Evolutionary conservation across 1,140 invertebrate species (phyloP), one percentile per base, ranked within the genome.

Genomic region (Camponotus floridanus): DNA sequence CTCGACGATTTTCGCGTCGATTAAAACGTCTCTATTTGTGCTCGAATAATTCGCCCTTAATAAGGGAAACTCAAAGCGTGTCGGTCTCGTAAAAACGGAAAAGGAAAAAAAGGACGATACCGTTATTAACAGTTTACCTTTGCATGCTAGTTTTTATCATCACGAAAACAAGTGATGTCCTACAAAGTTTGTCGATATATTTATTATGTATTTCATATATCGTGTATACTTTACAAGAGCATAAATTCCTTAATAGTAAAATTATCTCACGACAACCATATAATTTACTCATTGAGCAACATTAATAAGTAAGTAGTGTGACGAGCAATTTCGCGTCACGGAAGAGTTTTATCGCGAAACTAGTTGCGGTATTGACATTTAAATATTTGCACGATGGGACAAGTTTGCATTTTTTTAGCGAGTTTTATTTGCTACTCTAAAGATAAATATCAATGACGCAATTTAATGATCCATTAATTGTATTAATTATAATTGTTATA

Each of bases 181-280:
- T 18, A 39, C 42, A 21, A 18, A 57, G 21, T 26, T 33, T 26
- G 65, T 76, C 57, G 3, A 13, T 85, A 51, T 71, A 85, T 85
- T 88, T 85, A 62, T 48, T 6, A 6, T 39, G 11, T 45, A 59
- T 89, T 61, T 86, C 85, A 79, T 57, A 18, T 55, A 31, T 42
- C 51, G n/a, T 59, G 42, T 21, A 26, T 26, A 76, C 55, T 78
- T 79, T 67, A 48, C 45, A 18, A 39, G 86, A 88, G 18, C 81
- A 55, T 88, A 79, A 80, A 86, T 76, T 62, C 36, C 36, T 42
- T n/a, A 26, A 11, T 33, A 7, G 51, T 85, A 88, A 88, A 88
- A 88, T 61, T 55, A 45, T 67, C 61, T 51, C 3, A 33, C 39
- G 51, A 5, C 36, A 26, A n/a, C 13, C n/a, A 36, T 68, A 65